Evolutionary conservation across 2,797 vertebrate species (phyloP).

Genomic region (Rhinogobio ventralis): DNA sequence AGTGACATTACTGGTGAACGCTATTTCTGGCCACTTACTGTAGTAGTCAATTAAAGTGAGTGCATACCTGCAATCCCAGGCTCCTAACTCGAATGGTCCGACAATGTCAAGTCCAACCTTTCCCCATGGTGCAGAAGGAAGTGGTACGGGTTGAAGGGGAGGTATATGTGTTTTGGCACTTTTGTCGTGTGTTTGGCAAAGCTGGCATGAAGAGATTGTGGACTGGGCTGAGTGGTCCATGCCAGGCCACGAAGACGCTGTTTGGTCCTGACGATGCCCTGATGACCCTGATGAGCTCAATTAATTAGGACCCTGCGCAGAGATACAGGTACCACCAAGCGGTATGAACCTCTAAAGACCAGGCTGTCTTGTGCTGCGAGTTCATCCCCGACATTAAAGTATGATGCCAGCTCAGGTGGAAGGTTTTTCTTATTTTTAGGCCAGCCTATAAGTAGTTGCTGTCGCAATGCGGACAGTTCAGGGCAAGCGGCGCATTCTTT

Average conservation of each 20-base stretch:
- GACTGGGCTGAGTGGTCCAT: neutral
- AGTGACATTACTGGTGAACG: neutral
- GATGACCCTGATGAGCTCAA: neutral
- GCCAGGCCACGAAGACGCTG: neutral
- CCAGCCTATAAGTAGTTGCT: neutral
- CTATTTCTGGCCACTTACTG: neutral
- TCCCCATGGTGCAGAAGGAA: too few relatives aligned
- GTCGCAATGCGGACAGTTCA: neutral
- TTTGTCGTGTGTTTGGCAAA: conserved; percentile 3
- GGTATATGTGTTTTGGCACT: neutral
- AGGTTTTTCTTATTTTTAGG: neutral
- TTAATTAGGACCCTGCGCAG: neutral
- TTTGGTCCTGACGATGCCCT: neutral
- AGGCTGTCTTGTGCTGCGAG: neutral
- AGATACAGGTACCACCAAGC: neutral
- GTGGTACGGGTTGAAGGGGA: too few relatives aligned
- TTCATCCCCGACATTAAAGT: neutral
- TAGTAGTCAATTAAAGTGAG: neutral
- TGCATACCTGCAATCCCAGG: too few relatives aligned
- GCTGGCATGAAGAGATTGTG: neutral
- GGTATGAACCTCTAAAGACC: neutral
- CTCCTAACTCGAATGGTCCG: too few relatives aligned
- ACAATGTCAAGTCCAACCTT: too few relatives aligned
- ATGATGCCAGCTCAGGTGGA: neutral
- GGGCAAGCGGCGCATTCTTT: neutral